Percentiles rank a stretch among this genome's conserved stretches.
These are phyloP conservation scores for Morpho deidamia DNA, from an alignment of 2,888 invertebrate genomes.

Conservation along the genomic window DNA sequence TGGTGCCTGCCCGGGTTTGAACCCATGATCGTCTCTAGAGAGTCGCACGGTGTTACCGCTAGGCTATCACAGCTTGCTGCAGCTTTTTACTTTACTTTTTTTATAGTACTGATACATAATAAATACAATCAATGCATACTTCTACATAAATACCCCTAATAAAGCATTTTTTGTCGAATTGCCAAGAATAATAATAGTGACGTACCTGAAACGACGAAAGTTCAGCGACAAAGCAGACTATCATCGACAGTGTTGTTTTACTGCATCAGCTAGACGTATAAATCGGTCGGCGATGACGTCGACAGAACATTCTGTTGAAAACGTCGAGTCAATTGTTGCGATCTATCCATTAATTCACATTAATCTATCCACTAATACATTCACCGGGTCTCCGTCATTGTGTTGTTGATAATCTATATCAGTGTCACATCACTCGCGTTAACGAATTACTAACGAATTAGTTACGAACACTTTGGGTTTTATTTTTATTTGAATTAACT, in stretches of 20 bases:
- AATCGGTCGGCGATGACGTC: slow-evolving; percentile 67
- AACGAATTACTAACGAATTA: slow-evolving; percentile 12
- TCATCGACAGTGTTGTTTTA: slow-evolving; percentile 72
- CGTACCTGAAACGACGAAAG: slow-evolving; percentile 74
- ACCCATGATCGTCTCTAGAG: no score
- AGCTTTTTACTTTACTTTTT: no score
- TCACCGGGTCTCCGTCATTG: slow-evolving; percentile 31
- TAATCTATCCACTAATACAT: no score
- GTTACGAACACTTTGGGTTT: slow-evolving; percentile 17
- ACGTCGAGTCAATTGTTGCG: slow-evolving; percentile 36
- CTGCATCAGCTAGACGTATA: slow-evolving; percentile 63
- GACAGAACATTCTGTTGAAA: slow-evolving; percentile 53
- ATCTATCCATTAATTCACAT: no score
- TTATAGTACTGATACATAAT: no score
- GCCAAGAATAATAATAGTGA: slow-evolving; percentile 17
- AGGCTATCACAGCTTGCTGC: no score
- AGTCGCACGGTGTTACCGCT: no score
- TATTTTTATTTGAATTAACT: slow-evolving; percentile 3
- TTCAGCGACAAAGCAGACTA: slow-evolving; percentile 76
- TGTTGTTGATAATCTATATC: slow-evolving; percentile 31
- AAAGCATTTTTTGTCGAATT: no score
- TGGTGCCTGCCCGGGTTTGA: no score
- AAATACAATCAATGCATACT: no score
- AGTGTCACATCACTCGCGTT: slow-evolving; percentile 23
- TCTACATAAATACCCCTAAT: no score